These are phyloP conservation scores for Chaetodon trifascialis DNA, from an alignment of 2,113 vertebrate genomes.

Conservation along the genomic window DNA sequence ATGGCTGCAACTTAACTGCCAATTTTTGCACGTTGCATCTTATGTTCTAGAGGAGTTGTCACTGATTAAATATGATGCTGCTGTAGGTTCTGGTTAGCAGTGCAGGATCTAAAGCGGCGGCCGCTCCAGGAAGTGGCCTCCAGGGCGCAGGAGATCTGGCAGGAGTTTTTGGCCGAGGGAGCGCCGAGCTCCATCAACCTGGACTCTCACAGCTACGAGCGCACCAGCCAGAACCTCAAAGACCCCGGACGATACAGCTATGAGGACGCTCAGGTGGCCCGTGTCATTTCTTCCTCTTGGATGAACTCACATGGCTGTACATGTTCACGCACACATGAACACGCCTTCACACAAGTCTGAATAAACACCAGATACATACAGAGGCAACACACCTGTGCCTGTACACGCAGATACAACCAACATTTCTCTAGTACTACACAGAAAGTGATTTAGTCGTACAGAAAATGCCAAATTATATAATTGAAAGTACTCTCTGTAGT, in stretches of 20 bases:
- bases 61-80: constrained; percentile 15
- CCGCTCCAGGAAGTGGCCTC: constrained; percentile 91
- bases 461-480: background rate
- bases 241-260: constrained; percentile 96
- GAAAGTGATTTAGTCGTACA: background rate
- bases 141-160: constrained; percentile 95
- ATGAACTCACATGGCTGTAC: background rate
- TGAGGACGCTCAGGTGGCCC: constrained; percentile 94
- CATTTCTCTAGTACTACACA: background rate
- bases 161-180: constrained; percentile 95
- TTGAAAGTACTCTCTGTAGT: background rate
- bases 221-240: constrained; percentile 96
- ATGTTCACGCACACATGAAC: background rate
- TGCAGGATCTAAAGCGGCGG: constrained; percentile 94
- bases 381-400: background rate
- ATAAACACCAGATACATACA: background rate
- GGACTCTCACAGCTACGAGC: constrained; percentile 97
- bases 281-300: background rate
- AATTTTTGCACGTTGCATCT: background rate
- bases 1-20: background rate
- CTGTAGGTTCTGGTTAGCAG: constrained; percentile 94
- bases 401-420: background rate
- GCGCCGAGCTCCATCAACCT: constrained; percentile 96
- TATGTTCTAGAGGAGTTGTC: background rate
- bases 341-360: constrained; percentile 1